These are phyloP conservation scores for Leptopilina drosophilae DNA, from an alignment of 2,888 invertebrate species.

Conservation along the genomic window DNA sequence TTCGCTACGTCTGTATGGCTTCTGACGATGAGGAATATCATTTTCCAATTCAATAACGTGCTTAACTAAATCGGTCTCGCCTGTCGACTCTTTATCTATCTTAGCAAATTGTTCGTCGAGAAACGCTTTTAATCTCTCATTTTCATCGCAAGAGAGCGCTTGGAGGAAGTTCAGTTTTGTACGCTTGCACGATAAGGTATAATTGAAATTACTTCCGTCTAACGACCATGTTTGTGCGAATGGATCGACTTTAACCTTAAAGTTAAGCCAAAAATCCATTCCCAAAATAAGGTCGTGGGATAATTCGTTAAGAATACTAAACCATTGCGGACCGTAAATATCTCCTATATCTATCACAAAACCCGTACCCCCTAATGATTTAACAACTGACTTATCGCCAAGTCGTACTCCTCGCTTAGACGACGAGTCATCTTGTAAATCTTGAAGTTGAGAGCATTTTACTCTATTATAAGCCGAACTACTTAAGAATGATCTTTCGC, in stretches of 20 bases:
- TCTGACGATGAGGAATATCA: no score
- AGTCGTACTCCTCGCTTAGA: no score
- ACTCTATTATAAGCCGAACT: no score
- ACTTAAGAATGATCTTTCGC: no score
- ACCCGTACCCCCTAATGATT: no score
- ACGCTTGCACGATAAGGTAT: background rate
- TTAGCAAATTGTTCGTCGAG: conserved; percentile 43
- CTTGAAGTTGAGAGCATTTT: no score
- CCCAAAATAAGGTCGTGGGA: background rate
- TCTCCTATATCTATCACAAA: background rate
- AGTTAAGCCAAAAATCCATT: conserved; percentile 10
- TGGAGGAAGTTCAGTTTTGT: background rate
- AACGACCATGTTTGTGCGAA: background rate
- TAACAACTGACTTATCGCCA: no score
- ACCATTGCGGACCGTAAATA: background rate
- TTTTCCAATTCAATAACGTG: no score
- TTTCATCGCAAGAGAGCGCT: conserved; percentile 32
- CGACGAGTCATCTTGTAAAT: background rate
- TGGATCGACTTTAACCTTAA: background rate
- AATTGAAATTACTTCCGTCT: background rate
- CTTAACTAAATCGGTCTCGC: no score
- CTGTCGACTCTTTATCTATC: conserved; percentile 40
- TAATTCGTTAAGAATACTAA: background rate
- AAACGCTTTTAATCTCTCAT: conserved; percentile 30
- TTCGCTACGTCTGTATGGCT: no score